A percentile compares a stretch with the other conserved stretches of the same genome.
Evolutionary conservation across 1,140 invertebrate genomes (phyloP).

Genomic region (Ceratina australensis): DNA sequence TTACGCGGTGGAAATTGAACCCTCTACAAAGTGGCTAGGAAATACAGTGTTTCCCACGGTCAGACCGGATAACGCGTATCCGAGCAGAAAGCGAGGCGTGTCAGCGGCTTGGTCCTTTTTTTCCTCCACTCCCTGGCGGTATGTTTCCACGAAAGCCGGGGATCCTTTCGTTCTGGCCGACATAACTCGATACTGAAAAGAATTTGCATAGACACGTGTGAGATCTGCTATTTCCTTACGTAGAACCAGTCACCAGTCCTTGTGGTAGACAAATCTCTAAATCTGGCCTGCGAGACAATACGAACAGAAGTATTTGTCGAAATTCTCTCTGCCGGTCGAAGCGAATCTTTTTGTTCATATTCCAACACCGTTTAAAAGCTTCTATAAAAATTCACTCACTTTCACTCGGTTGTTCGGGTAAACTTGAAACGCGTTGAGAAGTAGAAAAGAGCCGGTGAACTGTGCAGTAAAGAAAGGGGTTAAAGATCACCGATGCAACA

Average conservation of each 20-base stretch:
- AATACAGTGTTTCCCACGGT: slow-evolving; percentile 62
- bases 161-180: slow-evolving; percentile 37
- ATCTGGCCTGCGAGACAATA: too few species aligned
- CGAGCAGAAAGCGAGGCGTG: slow-evolving; percentile 40
- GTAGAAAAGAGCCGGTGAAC: too few species aligned
- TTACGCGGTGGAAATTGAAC: too few species aligned
- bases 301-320: too few species aligned
- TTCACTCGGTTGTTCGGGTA: too few species aligned
- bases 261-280: too few species aligned
- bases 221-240: slow-evolving; percentile 64
- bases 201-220: slow-evolving; percentile 57
- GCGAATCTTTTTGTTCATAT: too few species aligned
- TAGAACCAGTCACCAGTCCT: neutral
- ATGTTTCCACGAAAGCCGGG: slow-evolving; percentile 13
- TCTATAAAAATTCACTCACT: too few species aligned
- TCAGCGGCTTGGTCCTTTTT: slow-evolving; percentile 18
- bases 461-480: neutral
- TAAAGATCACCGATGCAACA: slow-evolving; percentile 61
- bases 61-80: slow-evolving; percentile 38
- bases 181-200: slow-evolving; percentile 50
- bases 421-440: too few species aligned
- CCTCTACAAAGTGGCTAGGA: slow-evolving; percentile 3
- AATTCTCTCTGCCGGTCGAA: too few species aligned
- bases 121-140: neutral
- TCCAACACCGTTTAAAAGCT: too few species aligned